These are phyloP conservation scores for Chelonus insularis DNA, from an alignment of 1,140 invertebrate species.

Conservation along the genomic window DNA sequence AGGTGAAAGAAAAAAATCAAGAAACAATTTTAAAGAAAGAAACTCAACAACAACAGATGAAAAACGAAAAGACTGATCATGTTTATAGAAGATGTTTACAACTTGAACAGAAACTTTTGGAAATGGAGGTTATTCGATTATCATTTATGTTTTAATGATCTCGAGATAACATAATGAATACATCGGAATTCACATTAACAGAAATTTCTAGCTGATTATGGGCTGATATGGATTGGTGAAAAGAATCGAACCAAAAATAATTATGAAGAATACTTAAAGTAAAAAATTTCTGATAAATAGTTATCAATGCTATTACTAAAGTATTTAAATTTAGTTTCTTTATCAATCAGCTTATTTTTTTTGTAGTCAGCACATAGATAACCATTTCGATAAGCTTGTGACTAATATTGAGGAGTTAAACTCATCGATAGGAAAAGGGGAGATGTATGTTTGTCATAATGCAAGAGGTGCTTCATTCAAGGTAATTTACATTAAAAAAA, in stretches of 20 bases:
- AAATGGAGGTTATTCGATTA: conserved; percentile 56
- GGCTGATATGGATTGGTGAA: conserved; percentile 48
- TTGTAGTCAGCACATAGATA: conserved; percentile 46
- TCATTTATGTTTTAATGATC: no score
- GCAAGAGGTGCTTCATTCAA: conserved; percentile 48
- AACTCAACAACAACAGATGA: conserved; percentile 33
- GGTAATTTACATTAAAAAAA: no score
- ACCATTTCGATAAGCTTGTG: conserved; percentile 43
- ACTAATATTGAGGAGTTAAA: conserved; percentile 52
- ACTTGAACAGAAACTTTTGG: conserved; percentile 44
- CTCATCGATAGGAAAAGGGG: conserved; percentile 44
- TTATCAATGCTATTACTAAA: no score
- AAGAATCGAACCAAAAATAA: conserved; percentile 17
- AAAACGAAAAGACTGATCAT: conserved; percentile 43
- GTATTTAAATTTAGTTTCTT: no score
- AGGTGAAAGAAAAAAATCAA: conserved; percentile 38
- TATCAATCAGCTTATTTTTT: no score
- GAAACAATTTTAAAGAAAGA: conserved; percentile 37
- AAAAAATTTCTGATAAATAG: no score
- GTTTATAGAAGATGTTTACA: conserved; percentile 42
- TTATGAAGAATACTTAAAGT: conserved; percentile 6
- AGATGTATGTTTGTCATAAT: conserved; percentile 47
- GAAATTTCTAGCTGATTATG: conserved; percentile 51
- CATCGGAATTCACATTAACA: no score
- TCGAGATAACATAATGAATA: no score